These are phyloP conservation scores for Chrysochloris asiatica DNA, from an alignment of 2,113 vertebrate species.

Conservation along the genomic window DNA sequence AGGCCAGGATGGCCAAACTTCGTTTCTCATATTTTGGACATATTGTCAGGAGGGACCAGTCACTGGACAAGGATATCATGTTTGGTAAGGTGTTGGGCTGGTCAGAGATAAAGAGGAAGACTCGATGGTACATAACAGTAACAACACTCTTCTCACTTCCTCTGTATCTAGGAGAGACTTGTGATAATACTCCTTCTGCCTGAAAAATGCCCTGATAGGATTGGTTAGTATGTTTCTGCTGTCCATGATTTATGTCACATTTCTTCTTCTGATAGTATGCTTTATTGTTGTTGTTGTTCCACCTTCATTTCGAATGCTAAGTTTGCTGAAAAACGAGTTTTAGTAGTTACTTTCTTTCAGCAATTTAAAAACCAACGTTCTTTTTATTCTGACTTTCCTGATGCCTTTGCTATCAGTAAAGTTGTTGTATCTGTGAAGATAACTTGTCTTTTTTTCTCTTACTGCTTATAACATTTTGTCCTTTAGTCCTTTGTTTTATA, in stretches of 20 bases:
- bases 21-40: no score
- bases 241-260: neutral
- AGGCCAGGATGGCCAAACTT: no score
- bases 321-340: neutral
- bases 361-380: neutral
- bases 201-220: neutral
- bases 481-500: neutral
- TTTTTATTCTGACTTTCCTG: no score
- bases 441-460: neutral
- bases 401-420: neutral
- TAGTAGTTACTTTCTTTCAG: neutral
- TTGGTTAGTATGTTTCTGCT: neutral
- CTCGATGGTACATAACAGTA: no score
- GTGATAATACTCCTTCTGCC: neutral
- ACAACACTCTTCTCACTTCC: neutral
- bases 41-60: no score
- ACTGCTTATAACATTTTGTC: neutral
- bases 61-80: no score
- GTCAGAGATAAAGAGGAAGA: no score
- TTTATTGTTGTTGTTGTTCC: accelerated
- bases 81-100: no score
- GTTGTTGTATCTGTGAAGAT: neutral
- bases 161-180: neutral
- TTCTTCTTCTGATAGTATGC: neutral
- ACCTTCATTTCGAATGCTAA: neutral